These are phyloP conservation scores for Hassar affinis DNA, from an alignment of 2,113 vertebrate genomes.

Conservation along the genomic window DNA sequence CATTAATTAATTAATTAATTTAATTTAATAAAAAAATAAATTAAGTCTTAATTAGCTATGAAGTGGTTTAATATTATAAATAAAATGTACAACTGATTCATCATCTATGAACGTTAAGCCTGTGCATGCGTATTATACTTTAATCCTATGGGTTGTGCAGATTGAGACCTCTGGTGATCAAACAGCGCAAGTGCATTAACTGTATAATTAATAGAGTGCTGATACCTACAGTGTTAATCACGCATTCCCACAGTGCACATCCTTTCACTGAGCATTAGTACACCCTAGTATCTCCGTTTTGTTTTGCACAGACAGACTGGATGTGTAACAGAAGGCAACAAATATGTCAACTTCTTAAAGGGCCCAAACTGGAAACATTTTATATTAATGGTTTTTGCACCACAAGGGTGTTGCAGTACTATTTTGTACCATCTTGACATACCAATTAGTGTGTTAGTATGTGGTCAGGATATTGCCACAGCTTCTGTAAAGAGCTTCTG, in stretches of 20 bases:
- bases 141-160: not conserved
- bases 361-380: not conserved
- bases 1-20: too few species aligned
- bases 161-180: slow-evolving; percentile 10
- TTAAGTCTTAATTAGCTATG: too few species aligned
- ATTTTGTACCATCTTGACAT: not conserved
- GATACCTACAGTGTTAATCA: not conserved
- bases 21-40: not conserved
- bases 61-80: too few species aligned
- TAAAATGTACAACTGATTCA: too few species aligned
- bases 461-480: not conserved
- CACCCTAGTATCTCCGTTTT: not conserved
- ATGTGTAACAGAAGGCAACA: not conserved
- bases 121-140: not conserved
- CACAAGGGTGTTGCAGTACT: not conserved
- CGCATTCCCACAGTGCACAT: not conserved
- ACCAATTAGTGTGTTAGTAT: not conserved
- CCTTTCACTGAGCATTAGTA: not conserved
- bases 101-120: too few species aligned
- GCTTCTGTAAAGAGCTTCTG: not conserved
- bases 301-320: not conserved
- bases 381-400: not conserved
- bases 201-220: not conserved
- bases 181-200: not conserved
- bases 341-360: not conserved